Percentiles rank a stretch among this genome's conserved stretches.
phyloP scores from a whole-genome alignment of 1,140 invertebrate species.

The Eufriesea mexicana region DNA sequence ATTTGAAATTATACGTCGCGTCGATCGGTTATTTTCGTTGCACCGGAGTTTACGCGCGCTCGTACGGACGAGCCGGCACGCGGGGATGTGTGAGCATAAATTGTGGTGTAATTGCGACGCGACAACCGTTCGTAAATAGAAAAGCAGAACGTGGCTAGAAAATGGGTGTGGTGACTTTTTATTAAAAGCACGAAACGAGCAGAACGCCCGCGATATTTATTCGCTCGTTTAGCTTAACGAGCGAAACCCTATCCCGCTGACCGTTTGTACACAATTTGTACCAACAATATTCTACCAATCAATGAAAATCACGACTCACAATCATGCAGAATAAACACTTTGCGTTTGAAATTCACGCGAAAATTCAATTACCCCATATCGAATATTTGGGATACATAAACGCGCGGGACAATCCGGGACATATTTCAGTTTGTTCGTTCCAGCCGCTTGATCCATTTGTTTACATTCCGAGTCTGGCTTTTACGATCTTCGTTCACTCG shows the following conservation, averaged over 20 bases:
- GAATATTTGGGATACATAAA: neutral
- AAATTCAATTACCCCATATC: neutral
- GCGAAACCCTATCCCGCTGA: neutral
- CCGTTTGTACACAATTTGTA: constrained; percentile 4
- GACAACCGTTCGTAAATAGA: constrained; percentile 3
- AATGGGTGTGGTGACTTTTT: constrained; percentile 13
- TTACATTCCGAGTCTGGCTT: too few relatives aligned
- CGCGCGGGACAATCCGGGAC: too few relatives aligned
- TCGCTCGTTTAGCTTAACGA: constrained; percentile 12
- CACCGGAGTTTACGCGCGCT: neutral
- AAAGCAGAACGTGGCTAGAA: neutral
- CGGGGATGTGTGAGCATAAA: neutral
- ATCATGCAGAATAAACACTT: neutral
- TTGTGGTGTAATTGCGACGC: neutral
- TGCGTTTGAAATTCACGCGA: neutral
- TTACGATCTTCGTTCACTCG: too few relatives aligned
- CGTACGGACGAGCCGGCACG: neutral
- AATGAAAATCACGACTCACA: neutral
- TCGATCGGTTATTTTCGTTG: neutral
- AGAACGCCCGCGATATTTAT: neutral
- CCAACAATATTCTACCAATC: neutral
- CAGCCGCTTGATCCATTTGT: too few relatives aligned
- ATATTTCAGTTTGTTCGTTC: neutral
- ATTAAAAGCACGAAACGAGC: neutral
- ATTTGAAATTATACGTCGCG: neutral